Evolutionary conservation across 2,797 vertebrate genomes (phyloP).

Genomic region (Spheniscus humboldti): DNA sequence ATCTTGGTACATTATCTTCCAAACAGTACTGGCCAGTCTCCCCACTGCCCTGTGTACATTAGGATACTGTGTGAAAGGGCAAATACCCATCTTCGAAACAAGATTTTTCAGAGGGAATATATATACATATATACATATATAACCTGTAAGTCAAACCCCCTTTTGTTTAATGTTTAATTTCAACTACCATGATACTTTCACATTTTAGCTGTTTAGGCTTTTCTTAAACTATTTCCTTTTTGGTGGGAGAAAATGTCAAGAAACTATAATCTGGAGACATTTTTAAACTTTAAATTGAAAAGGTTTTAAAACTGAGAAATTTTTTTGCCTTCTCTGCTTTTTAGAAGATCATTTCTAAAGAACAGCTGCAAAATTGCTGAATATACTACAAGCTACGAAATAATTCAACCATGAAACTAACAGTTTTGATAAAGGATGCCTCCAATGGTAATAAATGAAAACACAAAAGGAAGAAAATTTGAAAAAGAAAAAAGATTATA

Average conservation of each 20-base stretch:
- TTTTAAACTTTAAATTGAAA: neutral
- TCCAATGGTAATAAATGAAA: neutral
- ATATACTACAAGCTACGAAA: neutral
- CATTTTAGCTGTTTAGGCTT: neutral
- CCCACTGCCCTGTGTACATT: neutral
- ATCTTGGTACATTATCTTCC: neutral
- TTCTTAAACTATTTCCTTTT: neutral
- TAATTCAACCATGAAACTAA: neutral
- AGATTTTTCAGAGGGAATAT: neutral
- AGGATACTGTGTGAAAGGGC: neutral
- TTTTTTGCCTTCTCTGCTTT: neutral
- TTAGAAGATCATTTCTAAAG: neutral
- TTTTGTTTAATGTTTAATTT: neutral
- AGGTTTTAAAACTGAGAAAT: neutral
- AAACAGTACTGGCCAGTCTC: neutral
- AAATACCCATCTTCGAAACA: neutral
- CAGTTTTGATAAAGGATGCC: neutral
- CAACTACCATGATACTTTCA: neutral
- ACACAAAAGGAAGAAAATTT: neutral
- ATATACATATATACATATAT: neutral
- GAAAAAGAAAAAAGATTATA: neutral
- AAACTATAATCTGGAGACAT: neutral
- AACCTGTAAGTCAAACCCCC: rapidly evolving
- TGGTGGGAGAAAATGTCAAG: neutral
- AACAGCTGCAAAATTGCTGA: neutral